Percentiles rank a stretch among this genome's conserved stretches.
These are phyloP conservation scores for Fabriciana adippe DNA, from an alignment of 2,888 invertebrate genomes.

Conservation along the genomic window DNA sequence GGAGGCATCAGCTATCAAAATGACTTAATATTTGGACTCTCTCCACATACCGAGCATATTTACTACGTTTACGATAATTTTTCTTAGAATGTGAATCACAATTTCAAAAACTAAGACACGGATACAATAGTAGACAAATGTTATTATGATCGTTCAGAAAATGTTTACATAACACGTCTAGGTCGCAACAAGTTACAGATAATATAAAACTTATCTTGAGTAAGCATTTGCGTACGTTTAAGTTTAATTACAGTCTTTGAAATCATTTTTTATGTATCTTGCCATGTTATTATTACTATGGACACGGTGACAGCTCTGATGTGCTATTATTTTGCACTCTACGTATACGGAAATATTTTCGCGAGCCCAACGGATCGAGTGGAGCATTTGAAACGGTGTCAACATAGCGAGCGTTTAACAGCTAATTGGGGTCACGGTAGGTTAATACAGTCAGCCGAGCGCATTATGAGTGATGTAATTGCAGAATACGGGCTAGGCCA, in stretches of 20 bases:
- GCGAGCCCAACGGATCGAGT: background rate
- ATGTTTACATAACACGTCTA: background rate
- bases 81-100: slow-evolving; percentile 32
- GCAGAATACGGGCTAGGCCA: slow-evolving; percentile 52
- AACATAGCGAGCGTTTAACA: slow-evolving; percentile 23
- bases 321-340: background rate
- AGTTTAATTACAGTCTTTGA: no score
- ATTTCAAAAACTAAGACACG: slow-evolving; percentile 12
- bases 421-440: slow-evolving; percentile 46
- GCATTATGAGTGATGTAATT: slow-evolving; percentile 62
- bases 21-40: slow-evolving; percentile 47
- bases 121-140: background rate
- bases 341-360: no score
- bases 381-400: slow-evolving; percentile 16
- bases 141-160: background rate
- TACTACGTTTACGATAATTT: slow-evolving; percentile 32
- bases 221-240: no score
- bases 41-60: slow-evolving; percentile 45
- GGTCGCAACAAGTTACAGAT: background rate
- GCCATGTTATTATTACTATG: background rate
- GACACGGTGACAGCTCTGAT: background rate
- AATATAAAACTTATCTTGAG: no score
- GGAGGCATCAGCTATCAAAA: slow-evolving; percentile 26
- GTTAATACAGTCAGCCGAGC: slow-evolving; percentile 51
- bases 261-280: background rate